Percentiles rank a stretch among this genome's conserved stretches.
Conservation (phyloP, 2,888 invertebrate species). For the Tachystola acroxantha region DNA sequence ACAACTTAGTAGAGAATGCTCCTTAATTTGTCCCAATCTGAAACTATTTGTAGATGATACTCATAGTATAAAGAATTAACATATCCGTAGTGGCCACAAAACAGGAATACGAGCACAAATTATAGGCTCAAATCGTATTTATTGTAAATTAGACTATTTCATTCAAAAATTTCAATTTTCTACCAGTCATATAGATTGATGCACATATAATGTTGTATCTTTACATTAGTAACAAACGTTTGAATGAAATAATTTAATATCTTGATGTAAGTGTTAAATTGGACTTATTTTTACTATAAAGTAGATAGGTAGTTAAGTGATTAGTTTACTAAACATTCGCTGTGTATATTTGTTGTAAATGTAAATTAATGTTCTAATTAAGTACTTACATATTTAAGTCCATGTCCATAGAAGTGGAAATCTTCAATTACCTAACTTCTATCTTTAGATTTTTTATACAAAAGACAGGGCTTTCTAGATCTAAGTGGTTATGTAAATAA, state of each 20-base stretch:
- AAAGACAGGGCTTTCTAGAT: slow-evolving; percentile 40
- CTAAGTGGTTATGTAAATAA: slow-evolving; percentile 40
- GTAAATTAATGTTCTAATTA: slow-evolving; percentile 24
- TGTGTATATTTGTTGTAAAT: slow-evolving; percentile 52
- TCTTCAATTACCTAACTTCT: slow-evolving; percentile 6
- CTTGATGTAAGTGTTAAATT: slow-evolving; percentile 34
- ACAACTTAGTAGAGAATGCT: background rate
- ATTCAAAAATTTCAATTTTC: slow-evolving; percentile 28
- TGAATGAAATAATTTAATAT: slow-evolving; percentile 45
- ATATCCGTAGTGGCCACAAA: slow-evolving; percentile 64
- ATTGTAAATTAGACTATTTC: slow-evolving; percentile 45
- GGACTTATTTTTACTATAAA: slow-evolving; percentile 27
- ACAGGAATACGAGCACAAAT: slow-evolving; percentile 58
- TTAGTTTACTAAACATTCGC: slow-evolving; percentile 28
- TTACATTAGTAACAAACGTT: slow-evolving; percentile 10
- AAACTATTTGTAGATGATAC: slow-evolving; percentile 11
- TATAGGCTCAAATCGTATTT: slow-evolving; percentile 60
- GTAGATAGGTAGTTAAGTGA: slow-evolving; percentile 34
- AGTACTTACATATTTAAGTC: slow-evolving; percentile 6
- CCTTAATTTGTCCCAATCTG: background rate
- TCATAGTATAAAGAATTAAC: slow-evolving; percentile 63
- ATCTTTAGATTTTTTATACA: slow-evolving; percentile 19
- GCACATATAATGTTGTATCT: slow-evolving; percentile 37
- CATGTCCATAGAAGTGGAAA: slow-evolving; percentile 7
- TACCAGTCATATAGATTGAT: slow-evolving; percentile 16